Base-by-base conservation (phyloP, 2,888 invertebrate species). In the Ametastegia equiseti region DNA sequence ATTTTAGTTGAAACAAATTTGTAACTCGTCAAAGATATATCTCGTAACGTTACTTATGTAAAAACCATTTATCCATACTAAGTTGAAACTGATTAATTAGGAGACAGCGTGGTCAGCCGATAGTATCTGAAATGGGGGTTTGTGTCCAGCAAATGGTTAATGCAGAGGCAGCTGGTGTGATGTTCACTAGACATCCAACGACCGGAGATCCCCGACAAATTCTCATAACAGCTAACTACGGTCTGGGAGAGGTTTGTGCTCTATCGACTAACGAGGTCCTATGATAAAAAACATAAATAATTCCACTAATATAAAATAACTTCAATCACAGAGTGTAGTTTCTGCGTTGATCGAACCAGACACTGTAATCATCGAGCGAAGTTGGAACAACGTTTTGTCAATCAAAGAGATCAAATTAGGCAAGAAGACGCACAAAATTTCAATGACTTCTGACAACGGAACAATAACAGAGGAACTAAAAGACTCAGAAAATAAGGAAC, bases 171-270 rank as follows among this genome's bases (percentile, higher is more conserved):
- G 96, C 95, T 75, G 97, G 97, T 5, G 97, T 97, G 1, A 91
- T 97, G 90, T 97, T 97, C 92, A 96, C 97, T 0, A 93, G 95
- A 27, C 95, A 97, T 90, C 97, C 97, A 0, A 93, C 94, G 1
- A 94, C 94, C 13, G 95, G 95, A 0, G 95, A 96, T 91, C 95
- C 96, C 0, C 92, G 94, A 3, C 89, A 93, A 57, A 93, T 97
- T 83, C 92, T 95, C 13, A 93, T 98, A 85, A 96, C 97, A 11
- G 95, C 97, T 3, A 96, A 97, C 91, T 96, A 94, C 90, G 97
- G 97, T 0, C 92, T 97, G 0, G 97, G 97, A 81, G 97, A 97
- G 93, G 97, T 96, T 91, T 84, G 80, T 81, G 80, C 75, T 50
- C 30, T 30, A 30, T 33, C 39, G 67, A 36, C 39, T 50, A 15